phyloP scores from a whole-genome alignment of 2,888 invertebrate genomes.

The Ecliptopera silaceata region DNA sequence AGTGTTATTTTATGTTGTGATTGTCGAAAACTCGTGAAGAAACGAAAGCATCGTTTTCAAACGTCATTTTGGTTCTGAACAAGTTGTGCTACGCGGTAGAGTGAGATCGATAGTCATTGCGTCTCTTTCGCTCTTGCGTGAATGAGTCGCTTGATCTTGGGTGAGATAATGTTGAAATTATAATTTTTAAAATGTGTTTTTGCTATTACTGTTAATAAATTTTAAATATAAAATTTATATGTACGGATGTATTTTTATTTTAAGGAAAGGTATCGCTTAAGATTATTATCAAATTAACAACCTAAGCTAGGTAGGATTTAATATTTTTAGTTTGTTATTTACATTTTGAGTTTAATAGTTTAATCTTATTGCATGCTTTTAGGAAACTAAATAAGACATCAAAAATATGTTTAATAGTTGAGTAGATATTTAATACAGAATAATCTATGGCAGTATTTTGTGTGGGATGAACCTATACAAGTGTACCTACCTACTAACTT shows the following conservation, averaged over 20 bases:
- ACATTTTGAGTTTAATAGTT: too few relatives aligned
- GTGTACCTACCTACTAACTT: too few relatives aligned
- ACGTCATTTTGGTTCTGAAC: conserved; percentile 64
- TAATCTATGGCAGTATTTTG: too few relatives aligned
- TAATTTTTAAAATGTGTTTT: conserved; percentile 19
- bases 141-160: conserved; percentile 47
- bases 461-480: too few relatives aligned
- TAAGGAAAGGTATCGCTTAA: neutral
- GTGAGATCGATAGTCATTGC: conserved; percentile 54
- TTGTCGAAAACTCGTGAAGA: conserved; percentile 48
- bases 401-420: too few relatives aligned
- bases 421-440: too few relatives aligned
- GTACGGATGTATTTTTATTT: neutral
- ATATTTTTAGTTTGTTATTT: too few relatives aligned
- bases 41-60: conserved; percentile 54
- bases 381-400: too few relatives aligned
- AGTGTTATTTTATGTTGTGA: conserved; percentile 41
- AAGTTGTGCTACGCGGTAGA: conserved; percentile 48
- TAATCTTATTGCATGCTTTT: too few relatives aligned
- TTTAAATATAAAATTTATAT: neutral
- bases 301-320: too few relatives aligned
- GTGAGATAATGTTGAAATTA: conserved; percentile 36
- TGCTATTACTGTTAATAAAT: conserved; percentile 5
- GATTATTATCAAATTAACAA: neutral
- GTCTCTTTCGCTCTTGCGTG: conserved; percentile 64